Percentiles rank a stretch among this genome's conserved stretches.
phyloP scores from a whole-genome alignment of 23 tunicate genomes.

The Styela plicata region DNA sequence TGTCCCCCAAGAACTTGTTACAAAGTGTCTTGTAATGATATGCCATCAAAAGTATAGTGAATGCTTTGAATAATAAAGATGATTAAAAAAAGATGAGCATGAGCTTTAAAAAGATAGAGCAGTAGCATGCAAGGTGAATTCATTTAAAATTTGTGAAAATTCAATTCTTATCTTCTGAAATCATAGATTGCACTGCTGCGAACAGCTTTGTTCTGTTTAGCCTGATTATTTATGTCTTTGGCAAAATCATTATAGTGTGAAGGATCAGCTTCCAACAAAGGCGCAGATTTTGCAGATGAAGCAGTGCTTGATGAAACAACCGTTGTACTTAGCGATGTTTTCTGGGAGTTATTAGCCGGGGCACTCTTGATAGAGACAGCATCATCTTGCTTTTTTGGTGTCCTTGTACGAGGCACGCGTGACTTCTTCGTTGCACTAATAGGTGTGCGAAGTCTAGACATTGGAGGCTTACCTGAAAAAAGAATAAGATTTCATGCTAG shows the following conservation, averaged over 20 bases:
- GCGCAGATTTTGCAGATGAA: constrained; percentile 33
- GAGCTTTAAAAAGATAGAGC: not conserved
- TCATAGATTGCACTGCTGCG: constrained; percentile 89
- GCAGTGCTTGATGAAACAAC: constrained; percentile 56
- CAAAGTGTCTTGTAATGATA: no score
- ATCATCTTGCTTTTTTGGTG: constrained; percentile 16
- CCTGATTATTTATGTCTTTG: constrained; percentile 60
- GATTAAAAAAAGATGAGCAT: not conserved
- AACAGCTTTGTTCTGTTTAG: constrained; percentile 41
- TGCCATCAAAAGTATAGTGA: no score
- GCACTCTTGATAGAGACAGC: constrained; percentile 65
- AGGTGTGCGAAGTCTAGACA: constrained; percentile 59
- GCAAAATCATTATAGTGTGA: constrained; percentile 75
- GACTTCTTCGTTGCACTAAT: constrained; percentile 19
- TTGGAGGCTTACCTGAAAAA: constrained; percentile 72
- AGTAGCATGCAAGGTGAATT: not conserved
- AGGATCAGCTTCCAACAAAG: constrained; percentile 8
- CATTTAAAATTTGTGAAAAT: not conserved
- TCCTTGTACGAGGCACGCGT: constrained; percentile 7
- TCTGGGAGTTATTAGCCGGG: constrained; percentile 15
- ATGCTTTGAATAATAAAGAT: no score
- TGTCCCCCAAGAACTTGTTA: no score
- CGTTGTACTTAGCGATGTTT: constrained; percentile 68
- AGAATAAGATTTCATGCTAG: not conserved
- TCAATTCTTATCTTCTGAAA: constrained; percentile 7